Percentiles rank a stretch among this genome's conserved stretches.
Conservation (phyloP, 2,113 vertebrate genomes). For the Dermatemys mawii region DNA sequence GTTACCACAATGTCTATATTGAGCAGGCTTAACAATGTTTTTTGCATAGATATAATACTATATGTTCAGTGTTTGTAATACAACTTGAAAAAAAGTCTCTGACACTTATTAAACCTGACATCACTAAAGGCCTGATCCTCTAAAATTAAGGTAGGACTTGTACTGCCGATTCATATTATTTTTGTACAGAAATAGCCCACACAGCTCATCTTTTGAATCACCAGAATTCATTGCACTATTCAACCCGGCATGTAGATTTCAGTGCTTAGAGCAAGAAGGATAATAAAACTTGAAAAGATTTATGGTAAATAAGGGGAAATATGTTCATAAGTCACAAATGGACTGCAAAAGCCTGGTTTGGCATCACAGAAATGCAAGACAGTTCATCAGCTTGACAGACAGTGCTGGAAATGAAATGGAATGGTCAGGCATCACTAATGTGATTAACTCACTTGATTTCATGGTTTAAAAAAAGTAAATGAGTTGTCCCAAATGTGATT, state of each 20-base stretch:
- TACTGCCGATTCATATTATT: conserved; percentile 13
- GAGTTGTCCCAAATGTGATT: conserved; percentile 24
- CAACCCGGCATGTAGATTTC: conserved; percentile 14
- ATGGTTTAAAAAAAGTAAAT: conserved; percentile 40
- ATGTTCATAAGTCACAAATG: conserved; percentile 40
- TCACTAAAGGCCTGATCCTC: neutral
- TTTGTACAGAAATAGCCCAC: neutral
- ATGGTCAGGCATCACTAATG: conserved; percentile 41
- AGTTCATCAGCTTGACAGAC: conserved; percentile 40
- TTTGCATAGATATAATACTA: neutral
- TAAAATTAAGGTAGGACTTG: conserved; percentile 46
- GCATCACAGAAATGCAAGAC: conserved; percentile 26
- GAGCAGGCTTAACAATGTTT: neutral
- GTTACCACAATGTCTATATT: neutral
- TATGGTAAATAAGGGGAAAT: conserved; percentile 50
- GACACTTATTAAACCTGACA: conserved; percentile 4
- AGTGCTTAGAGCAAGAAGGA: conserved; percentile 31
- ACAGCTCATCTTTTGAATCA: conserved; percentile 32
- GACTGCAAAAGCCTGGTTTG: conserved; percentile 33
- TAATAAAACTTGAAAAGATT: conserved; percentile 59
- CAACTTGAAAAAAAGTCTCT: neutral
- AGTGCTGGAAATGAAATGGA: conserved; percentile 41
- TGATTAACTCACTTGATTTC: conserved; percentile 61
- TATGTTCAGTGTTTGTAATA: conserved; percentile 9
- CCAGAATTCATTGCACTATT: neutral